Base-by-base conservation (phyloP, 1,140 invertebrate genomes). In the Lepidurus couesii region DNA sequence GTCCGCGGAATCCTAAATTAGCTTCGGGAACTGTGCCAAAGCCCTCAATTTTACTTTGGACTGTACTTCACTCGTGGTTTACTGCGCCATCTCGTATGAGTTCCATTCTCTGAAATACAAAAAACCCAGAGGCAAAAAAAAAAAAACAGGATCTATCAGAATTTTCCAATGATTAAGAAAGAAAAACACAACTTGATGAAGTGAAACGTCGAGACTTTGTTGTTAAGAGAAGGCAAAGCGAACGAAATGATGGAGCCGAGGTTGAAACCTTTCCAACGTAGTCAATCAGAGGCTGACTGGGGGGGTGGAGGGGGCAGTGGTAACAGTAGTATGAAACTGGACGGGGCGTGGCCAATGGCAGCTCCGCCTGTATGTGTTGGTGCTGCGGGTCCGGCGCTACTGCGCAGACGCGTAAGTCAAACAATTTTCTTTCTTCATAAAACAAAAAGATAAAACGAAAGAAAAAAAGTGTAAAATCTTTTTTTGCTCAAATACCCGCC, bases 261-360 rank as follows among this genome's bases (percentile, higher is more conserved):
- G 21, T 65, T 65, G 53, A 65, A 65, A 16, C 53, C 53, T 65
- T 65, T 65, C 53, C 53, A 65, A 65, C 53, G 53, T 9, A 65
- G 53, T 65, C 53, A 65, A 16, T 65, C 53, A 65, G 53, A 65
- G 21, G 53, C 53, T 65, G 53, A 65, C 13, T 65, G 53, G 53
- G 53, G 53, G 1, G 53, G 53, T 16, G 53, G 53, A 13, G 53
- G 53, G 53, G 13, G 53, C 21, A 65, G 21, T 65, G 21, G 53
- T 21, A 13, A 65, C 34, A 34, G 34, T 16, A 65, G 53, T 65
- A 13, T 65, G 53, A 65, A 65, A 21, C 53, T 65, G 8, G 53
- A 65, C 16, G 53, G 53, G 9, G 53, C 16, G 53, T 65, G 53
- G 53, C 53, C 53, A 9, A 10, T 65, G 9, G 21, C 53, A 65